Evolutionary conservation across 1,140 invertebrate genomes (phyloP), one percentile per base, ranked within the genome.

Genomic region (Vanessa tameamea): DNA sequence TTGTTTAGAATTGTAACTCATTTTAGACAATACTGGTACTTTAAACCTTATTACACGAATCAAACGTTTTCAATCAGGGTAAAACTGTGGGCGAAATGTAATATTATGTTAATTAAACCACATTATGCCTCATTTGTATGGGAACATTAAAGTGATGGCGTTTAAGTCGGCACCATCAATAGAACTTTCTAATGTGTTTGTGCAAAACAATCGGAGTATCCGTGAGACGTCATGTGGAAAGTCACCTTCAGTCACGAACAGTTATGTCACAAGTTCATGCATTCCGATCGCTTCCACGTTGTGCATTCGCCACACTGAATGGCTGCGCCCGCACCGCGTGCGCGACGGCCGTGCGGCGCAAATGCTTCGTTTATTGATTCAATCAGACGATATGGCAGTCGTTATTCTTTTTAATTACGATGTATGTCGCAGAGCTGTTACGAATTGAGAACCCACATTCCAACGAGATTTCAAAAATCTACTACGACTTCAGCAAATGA

Each of bases 261-360:
- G 61, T 76, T 76, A 76, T 72, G 64, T 76, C 70, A 69, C 65
- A 69, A 72, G 65, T 69, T 66, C 68, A 75, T 57, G 61, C 73
- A 75, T 75, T 71, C 68, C 68, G 13, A 59, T 20, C 57, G 47
- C 31, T 5, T 47, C 57, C 47, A 64, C 69, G 69, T 65, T 43
- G 37, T 72, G 69, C 69, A 72, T 72, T 72, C 48, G 69, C 37
- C 37, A 26, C 63, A 61, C 59, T 37, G 48, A 57, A 47, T 55
- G 57, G 51, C 43, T 63, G 72, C 47, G 20, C 15, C 16, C 14
- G 47, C 53, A 37, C 61, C 72, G 57, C 64, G 68, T 66, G 31
- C 37, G 63, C 4, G 53, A 51, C 71, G n/a, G 53, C 20, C 69
- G 13, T 9, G 14, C 47, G 55, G 57, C 31, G 47, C 48, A 61